These are phyloP conservation scores for Characodon lateralis DNA, from an alignment of 2,797 vertebrate species.

Conservation along the genomic window DNA sequence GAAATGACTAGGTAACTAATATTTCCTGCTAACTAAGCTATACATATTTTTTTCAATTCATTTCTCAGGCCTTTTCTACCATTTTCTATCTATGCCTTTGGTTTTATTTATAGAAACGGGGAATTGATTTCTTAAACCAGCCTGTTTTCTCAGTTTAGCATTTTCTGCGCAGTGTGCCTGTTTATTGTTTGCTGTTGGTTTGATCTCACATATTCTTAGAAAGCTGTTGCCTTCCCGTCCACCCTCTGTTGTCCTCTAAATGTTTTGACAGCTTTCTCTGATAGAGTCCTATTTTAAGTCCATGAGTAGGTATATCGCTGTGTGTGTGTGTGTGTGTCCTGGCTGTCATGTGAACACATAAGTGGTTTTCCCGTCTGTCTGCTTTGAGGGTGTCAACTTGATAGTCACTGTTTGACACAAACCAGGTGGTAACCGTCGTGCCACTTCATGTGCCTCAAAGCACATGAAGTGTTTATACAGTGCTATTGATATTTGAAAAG, in stretches of 20 bases:
- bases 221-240: constrained; percentile 30
- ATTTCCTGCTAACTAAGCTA: too few relatives aligned
- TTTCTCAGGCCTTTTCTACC: too few relatives aligned
- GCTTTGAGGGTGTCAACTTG: constrained; percentile 51
- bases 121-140: background rate
- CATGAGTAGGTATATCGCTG: constrained; percentile 32
- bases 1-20: too few relatives aligned
- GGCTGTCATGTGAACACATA: constrained; percentile 43
- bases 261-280: constrained; percentile 71
- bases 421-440: constrained; percentile 33
- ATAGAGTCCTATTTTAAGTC: constrained; percentile 68
- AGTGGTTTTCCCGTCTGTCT: constrained; percentile 45
- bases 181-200: constrained; percentile 33
- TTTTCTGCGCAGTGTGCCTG: constrained; percentile 63
- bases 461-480: constrained; percentile 30
- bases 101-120: background rate
- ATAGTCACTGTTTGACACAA: constrained; percentile 42
- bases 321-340: constrained; percentile 20
- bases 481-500: constrained; percentile 34
- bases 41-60: too few relatives aligned
- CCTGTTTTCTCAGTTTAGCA: background rate
- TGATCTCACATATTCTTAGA: constrained; percentile 48
- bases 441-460: background rate
- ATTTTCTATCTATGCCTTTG: background rate
- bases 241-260: constrained; percentile 49